These are phyloP conservation scores for Montifringilla adamsi DNA, from an alignment of 2,113 vertebrate species.

Conservation along the genomic window DNA sequence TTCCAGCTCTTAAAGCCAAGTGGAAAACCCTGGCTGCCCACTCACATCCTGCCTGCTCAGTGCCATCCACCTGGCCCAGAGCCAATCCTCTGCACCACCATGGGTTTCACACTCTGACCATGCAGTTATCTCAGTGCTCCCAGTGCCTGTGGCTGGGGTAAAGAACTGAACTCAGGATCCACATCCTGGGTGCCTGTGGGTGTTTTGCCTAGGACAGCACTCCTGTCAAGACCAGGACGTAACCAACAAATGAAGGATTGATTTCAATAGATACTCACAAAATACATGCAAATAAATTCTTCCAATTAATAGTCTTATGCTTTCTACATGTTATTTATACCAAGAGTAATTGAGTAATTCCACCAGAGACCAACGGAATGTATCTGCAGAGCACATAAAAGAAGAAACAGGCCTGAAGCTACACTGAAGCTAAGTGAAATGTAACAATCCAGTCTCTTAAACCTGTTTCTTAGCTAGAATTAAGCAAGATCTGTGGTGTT, in stretches of 20 bases:
- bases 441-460: background rate
- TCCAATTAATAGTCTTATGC: background rate
- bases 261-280: background rate
- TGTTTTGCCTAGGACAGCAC: background rate
- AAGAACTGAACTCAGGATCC: background rate
- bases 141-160: background rate
- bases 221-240: background rate
- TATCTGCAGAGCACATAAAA: background rate
- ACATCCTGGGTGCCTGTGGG: accelerated
- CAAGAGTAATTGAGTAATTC: background rate
- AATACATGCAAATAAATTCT: background rate
- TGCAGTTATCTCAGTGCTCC: accelerated
- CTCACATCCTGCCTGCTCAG: background rate
- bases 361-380: background rate
- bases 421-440: background rate
- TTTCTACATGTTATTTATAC: background rate
- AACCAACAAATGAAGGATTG: background rate
- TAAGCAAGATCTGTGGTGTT: background rate
- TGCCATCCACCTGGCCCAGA: background rate
- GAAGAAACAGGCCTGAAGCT: background rate
- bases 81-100: background rate
- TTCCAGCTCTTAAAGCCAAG: background rate
- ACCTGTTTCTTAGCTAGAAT: background rate
- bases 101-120: background rate
- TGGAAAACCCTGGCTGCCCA: background rate